These are phyloP conservation scores for Isurus oxyrinchus DNA, from an alignment of 2,113 vertebrate genomes.

Conservation along the genomic window DNA sequence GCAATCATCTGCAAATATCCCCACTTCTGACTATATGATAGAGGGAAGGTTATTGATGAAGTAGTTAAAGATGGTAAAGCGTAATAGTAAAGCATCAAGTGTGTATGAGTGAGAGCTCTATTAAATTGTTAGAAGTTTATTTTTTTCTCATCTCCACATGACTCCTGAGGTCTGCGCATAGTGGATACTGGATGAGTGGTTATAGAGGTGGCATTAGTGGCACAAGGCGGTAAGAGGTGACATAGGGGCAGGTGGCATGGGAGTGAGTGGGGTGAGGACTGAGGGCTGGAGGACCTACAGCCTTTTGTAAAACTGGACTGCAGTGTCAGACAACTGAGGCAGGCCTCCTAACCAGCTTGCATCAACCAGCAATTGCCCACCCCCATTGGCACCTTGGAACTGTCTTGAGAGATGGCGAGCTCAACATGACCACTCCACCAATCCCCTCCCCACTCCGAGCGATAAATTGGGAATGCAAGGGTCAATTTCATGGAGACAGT, in stretches of 20 bases:
- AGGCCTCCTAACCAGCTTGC: not conserved
- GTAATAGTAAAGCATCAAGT: too few relatives aligned
- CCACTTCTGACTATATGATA: too few relatives aligned
- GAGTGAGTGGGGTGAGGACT: not conserved
- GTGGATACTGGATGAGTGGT: not conserved
- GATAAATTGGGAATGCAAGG: not conserved
- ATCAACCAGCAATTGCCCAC: too few relatives aligned
- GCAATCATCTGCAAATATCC: too few relatives aligned
- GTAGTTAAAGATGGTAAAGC: too few relatives aligned
- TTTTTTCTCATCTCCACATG: not conserved
- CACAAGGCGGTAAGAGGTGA: too few relatives aligned
- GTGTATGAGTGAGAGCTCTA: not conserved
- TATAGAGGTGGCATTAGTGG: not conserved
- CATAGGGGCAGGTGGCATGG: not conserved
- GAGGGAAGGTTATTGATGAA: too few relatives aligned
- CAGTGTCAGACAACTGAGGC: not conserved
- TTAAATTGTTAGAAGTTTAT: not conserved
- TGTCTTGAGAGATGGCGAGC: too few relatives aligned
- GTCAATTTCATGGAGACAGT: too few relatives aligned
- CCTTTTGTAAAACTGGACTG: not conserved
- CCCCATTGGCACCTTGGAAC: not conserved
- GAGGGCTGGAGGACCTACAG: not conserved
- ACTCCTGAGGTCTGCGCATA: not conserved
- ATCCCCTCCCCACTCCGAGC: not conserved
- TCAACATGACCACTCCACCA: too few relatives aligned